These are phyloP conservation scores for Glossophaga mutica DNA, from an alignment of 2,797 vertebrate species.

Conservation along the genomic window DNA sequence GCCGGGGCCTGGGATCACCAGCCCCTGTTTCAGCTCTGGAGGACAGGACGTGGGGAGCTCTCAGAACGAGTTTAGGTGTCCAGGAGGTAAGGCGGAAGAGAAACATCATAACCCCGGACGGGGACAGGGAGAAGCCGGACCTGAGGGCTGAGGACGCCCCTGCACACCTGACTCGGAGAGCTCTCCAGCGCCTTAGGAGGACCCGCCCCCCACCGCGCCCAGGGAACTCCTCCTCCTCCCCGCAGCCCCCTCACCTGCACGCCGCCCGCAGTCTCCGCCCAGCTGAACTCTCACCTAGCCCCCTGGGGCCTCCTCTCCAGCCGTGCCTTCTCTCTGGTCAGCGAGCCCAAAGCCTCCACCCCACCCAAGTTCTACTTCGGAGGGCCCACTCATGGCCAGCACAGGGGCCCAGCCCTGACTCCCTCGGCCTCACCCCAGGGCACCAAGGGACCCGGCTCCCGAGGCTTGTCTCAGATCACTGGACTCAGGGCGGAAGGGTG, in stretches of 20 bases:
- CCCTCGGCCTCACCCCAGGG: neutral
- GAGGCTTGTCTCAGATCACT: neutral
- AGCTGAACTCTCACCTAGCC: neutral
- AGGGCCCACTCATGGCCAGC: neutral
- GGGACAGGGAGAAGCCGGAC: neutral
- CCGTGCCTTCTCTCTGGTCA: no score
- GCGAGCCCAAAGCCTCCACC: neutral
- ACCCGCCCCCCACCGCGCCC: no score
- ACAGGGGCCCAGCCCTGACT: neutral
- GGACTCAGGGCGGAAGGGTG: no score
- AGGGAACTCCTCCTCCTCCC: neutral
- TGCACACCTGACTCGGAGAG: neutral
- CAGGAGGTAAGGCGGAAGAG: neutral
- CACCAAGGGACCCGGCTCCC: neutral
- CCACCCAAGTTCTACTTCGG: neutral
- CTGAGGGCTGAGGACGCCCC: neutral
- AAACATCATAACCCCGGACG: neutral
- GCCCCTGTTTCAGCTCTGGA: neutral
- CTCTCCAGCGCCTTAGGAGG: neutral
- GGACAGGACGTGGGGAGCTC: neutral
- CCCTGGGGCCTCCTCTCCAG: neutral
- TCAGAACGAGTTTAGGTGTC: neutral
- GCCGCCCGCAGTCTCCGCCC: neutral
- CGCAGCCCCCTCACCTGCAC: neutral
- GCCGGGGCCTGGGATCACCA: neutral